Evolutionary conservation across 92 coral and sea anemone species (phyloP), one percentile per base, ranked within the genome.

Genomic region (Umimayanthus kanabou): DNA sequence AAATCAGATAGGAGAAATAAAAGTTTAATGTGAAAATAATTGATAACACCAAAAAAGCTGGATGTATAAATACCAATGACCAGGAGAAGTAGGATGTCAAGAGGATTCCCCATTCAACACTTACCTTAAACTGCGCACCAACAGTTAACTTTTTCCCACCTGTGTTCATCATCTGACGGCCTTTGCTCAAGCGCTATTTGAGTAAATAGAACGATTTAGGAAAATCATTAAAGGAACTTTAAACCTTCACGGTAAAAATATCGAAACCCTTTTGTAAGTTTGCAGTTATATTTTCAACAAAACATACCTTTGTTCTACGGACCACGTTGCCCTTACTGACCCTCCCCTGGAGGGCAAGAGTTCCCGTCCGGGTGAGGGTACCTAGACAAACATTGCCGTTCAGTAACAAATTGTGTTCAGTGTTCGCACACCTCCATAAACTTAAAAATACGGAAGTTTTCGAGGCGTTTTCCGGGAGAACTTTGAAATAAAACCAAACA

Each of bases 51-150:
- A 47, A 47, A 53, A 53, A 53, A 53, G 7, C n/a, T 61, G 69
- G 69, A 18, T 61, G 26, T 18, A 61, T 61, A 61, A 23, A 61
- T 61, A 61, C 18, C 58, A 53, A 53, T 53, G n/a, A 53, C 58
- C 58, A 53, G 11, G 58, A 13, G 18, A 53, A 53, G 7, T 9
- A 61, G 22, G 26, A 18, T 18, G 7, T 61, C 26, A 61, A 73
- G 5, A 13, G 14, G 20, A 4, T 76, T 8, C 11, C 50, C 18
- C 6, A 22, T 18, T 42, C 39, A n/a, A 4, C 14, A 53, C 80
- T 77, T 70, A 94, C 98, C 95, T 89, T 94, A 75, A 94, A 94
- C 87, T 94, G 98, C 23, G 91, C 93, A 13, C 93, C 92, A 53
- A 94, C 94, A 26, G 95, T 94, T 6, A 81, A 91, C 74, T 94